Conservation (phyloP, 2,797 vertebrate genomes). For the Lithobates pipiens region DNA sequence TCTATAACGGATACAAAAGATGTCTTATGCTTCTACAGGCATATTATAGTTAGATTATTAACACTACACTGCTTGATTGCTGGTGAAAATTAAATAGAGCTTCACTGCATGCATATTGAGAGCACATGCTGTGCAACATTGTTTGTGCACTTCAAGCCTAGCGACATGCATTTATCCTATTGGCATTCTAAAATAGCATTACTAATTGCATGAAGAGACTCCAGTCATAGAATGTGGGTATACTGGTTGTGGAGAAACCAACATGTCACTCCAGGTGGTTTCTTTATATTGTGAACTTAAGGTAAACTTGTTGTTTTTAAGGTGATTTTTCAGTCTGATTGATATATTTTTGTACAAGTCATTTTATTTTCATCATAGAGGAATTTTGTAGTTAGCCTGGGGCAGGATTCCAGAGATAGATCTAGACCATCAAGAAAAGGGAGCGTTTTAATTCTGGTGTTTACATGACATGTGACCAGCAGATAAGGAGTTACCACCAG, state of each 20-base stretch:
- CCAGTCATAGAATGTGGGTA: conserved; percentile 20
- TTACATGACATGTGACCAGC: background rate
- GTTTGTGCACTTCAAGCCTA: background rate
- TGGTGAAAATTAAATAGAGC: background rate
- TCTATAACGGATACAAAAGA: too few species aligned
- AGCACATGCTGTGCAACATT: background rate
- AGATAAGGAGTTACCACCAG: too few species aligned
- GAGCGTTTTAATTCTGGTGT: background rate
- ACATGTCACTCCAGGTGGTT: background rate
- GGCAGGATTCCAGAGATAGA: background rate
- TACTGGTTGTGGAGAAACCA: background rate
- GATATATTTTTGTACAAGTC: background rate
- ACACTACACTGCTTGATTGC: background rate
- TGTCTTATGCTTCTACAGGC: background rate
- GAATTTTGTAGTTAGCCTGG: background rate
- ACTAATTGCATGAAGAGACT: background rate
- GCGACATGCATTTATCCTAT: background rate
- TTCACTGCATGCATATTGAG: background rate
- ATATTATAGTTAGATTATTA: background rate
- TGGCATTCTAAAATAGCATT: background rate
- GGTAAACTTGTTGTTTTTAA: background rate
- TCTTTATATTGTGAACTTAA: background rate
- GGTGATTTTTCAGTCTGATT: background rate
- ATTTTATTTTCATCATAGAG: conserved; percentile 6
- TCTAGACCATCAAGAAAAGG: background rate